Base-by-base conservation (phyloP, 2,888 invertebrate genomes). In the Junonia oenone region DNA sequence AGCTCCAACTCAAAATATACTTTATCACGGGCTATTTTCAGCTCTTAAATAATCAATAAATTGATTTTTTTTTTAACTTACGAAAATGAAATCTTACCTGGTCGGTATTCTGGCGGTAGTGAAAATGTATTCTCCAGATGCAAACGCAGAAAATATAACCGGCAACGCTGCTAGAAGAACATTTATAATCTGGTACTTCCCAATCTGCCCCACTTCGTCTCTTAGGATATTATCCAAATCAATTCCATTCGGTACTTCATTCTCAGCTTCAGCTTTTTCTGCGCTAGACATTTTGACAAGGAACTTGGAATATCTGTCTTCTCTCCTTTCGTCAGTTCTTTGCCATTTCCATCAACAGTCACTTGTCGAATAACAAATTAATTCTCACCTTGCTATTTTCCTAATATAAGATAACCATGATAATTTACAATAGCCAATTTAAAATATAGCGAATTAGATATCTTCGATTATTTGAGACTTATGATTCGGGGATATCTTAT, bases 41-140 rank as follows among this genome's bases (percentile, higher is more conserved):
- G n/a, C n/a, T n/a, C n/a, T n/a, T n/a, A n/a, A n/a, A n/a, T n/a
- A n/a, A n/a, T n/a, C n/a, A n/a, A n/a, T n/a, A n/a, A n/a, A n/a
- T n/a, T n/a, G n/a, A n/a, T n/a, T n/a, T n/a, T n/a, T n/a, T n/a
- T n/a, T n/a, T n/a, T n/a, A n/a, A n/a, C n/a, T n/a, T n/a, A n/a
- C n/a, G n/a, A n/a, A n/a, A n/a, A n/a, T n/a, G n/a, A n/a, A n/a
- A n/a, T n/a, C n/a, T n/a, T 65, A 88, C 88, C 89, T 86, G 47
- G 80, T 73, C 1, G 78, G 79, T 62, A 88, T 83, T 56, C 88
- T 83, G 6, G 84, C 85, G 0, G 84, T 84, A 0, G 89, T 88
- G 56, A 89, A 89, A 57, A 89, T 84, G 50, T 87, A 89, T 65
- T 89, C 89, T 14, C 87, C 86, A 0, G 87, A 70, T 0, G 86